Percentiles rank a stretch among this genome's conserved stretches.
These are phyloP conservation scores for Mycetomoellerius zeteki DNA, from an alignment of 1,140 invertebrate genomes.

Conservation along the genomic window DNA sequence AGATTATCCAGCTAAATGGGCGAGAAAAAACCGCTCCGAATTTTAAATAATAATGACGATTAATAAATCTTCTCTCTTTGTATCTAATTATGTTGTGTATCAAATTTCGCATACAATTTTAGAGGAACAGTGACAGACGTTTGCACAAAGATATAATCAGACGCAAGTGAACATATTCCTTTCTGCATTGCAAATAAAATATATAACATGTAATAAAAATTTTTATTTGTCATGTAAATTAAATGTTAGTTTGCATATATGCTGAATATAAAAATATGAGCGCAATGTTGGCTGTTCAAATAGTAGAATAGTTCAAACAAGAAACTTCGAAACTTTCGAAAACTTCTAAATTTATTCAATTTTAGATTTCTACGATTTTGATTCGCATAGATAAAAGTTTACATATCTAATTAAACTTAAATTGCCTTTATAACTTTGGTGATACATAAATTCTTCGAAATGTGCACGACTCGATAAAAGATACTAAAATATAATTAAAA, in stretches of 20 bases:
- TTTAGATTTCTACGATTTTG: slow-evolving; percentile 6
- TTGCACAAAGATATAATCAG: slow-evolving; percentile 4
- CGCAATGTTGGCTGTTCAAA: background rate
- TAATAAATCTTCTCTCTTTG: slow-evolving; percentile 3
- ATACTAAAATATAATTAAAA: background rate
- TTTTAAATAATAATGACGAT: slow-evolving; percentile 36
- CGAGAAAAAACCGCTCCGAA: background rate
- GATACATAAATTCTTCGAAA: background rate
- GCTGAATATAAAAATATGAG: background rate
- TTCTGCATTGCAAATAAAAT: slow-evolving; percentile 40
- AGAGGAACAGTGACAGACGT: background rate
- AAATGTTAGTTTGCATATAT: background rate
- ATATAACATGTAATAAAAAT: slow-evolving; percentile 29
- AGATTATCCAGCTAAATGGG: slow-evolving; percentile 16
- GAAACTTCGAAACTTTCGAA: background rate
- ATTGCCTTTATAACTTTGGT: background rate
- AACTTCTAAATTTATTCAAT: background rate
- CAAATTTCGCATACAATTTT: background rate
- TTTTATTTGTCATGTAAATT: background rate
- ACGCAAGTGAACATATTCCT: slow-evolving; percentile 32
- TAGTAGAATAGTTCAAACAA: background rate
- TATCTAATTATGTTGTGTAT: background rate
- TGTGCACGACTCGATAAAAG: background rate
- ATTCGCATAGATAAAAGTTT: background rate
- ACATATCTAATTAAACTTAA: background rate